Evolutionary conservation across 2,113 vertebrate genomes (phyloP).

Genomic region (Plecturocebus donacophilus): DNA sequence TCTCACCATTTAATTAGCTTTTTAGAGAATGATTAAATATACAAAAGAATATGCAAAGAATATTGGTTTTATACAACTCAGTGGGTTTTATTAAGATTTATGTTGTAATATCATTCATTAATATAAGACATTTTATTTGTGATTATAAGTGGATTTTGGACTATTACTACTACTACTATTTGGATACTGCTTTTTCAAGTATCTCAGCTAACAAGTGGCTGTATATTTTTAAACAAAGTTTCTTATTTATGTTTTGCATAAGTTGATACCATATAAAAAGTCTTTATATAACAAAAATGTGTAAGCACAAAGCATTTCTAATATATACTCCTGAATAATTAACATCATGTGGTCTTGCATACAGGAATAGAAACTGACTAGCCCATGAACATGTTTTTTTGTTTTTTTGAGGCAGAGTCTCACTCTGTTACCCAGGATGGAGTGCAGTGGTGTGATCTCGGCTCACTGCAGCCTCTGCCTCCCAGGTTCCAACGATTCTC

Average conservation of each 20-base stretch:
- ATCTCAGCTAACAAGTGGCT: background rate
- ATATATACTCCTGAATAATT: slow-evolving; percentile 20
- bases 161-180: background rate
- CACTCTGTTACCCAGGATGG: too few relatives aligned
- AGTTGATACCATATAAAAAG: background rate
- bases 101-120: background rate
- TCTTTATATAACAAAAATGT: slow-evolving; percentile 31
- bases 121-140: slow-evolving; percentile 4
- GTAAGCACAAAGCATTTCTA: slow-evolving; percentile 6
- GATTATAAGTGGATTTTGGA: background rate
- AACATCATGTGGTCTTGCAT: background rate
- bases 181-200: background rate
- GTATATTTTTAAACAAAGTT: slow-evolving; percentile 43
- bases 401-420: too few relatives aligned
- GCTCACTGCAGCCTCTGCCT: too few relatives aligned
- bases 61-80: background rate
- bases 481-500: too few relatives aligned
- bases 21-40: slow-evolving; percentile 24
- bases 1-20: background rate
- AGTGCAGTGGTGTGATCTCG: too few relatives aligned
- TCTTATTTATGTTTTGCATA: background rate
- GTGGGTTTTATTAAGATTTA: slow-evolving; percentile 27
- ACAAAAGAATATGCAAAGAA: background rate
- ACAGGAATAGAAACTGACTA: background rate
- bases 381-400: background rate